These are phyloP conservation scores for Tyrannus savana DNA, from an alignment of 2,113 vertebrate genomes.

Conservation along the genomic window DNA sequence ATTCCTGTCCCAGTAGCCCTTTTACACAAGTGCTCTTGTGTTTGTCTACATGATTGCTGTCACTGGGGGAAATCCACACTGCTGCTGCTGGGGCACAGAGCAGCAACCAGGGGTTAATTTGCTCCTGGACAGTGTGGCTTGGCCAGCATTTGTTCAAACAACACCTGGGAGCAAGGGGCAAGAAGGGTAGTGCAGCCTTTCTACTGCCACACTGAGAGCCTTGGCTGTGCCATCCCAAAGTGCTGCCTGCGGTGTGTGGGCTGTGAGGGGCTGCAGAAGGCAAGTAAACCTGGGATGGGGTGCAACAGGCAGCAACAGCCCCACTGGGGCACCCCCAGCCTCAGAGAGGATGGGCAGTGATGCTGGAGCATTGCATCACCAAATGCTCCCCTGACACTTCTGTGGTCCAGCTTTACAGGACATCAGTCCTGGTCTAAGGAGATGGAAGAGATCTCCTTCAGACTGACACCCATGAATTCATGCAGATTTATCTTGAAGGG, in stretches of 20 bases:
- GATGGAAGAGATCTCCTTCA: not conserved
- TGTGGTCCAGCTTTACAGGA: not conserved
- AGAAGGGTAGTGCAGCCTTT: not conserved
- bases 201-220: not conserved
- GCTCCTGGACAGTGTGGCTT: not conserved
- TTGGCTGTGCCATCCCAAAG: accelerated
- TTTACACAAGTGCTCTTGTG: not conserved
- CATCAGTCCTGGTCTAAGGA: not conserved
- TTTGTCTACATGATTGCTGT: not conserved
- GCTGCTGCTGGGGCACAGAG: not conserved
- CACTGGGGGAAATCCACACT: not conserved
- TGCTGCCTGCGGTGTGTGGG: not conserved
- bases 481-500: not conserved
- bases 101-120: not conserved
- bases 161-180: not conserved
- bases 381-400: accelerated
- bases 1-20: not conserved
- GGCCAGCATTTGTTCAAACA: not conserved
- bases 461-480: not conserved
- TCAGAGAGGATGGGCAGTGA: not conserved
- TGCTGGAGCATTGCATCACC: not conserved
- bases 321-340: accelerated
- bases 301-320: too few species aligned
- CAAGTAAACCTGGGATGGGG: not conserved
- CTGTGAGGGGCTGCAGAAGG: not conserved